Evolutionary conservation across 2,888 invertebrate genomes (phyloP).

Genomic region (Plutella xylostella): DNA sequence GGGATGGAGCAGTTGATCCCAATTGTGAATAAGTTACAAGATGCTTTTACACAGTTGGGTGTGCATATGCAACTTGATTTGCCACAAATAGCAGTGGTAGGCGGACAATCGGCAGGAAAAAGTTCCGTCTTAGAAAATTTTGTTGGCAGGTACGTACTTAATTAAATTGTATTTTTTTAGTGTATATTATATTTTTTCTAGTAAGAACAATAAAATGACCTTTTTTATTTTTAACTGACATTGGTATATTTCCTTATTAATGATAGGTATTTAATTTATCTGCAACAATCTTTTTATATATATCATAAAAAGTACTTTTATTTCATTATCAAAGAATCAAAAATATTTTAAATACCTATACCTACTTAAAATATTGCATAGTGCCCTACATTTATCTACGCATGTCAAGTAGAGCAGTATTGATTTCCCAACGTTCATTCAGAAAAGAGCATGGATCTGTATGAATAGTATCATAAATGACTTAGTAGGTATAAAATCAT

Average conservation of each 20-base stretch:
- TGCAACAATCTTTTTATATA: no score
- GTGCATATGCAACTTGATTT: constrained; percentile 98
- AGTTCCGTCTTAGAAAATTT: constrained; percentile 99
- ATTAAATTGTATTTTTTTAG: no score
- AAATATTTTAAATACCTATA: background rate
- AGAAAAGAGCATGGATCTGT: constrained; percentile 1
- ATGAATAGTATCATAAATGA: no score
- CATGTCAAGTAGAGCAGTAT: constrained; percentile 59
- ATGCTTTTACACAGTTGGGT: constrained; percentile 98
- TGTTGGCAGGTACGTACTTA: constrained; percentile 96
- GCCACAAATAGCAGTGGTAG: constrained; percentile 99
- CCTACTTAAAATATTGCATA: constrained; percentile 3
- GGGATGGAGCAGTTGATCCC: constrained; percentile 99
- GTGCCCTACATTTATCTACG: constrained; percentile 60
- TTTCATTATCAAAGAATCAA: background rate
- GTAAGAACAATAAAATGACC: no score
- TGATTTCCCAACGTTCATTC: constrained; percentile 33
- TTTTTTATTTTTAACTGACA: background rate
- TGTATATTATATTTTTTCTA: no score
- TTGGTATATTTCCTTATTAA: no score
- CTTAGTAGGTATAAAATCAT: no score
- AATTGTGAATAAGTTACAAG: constrained; percentile 99
- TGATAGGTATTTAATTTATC: no score
- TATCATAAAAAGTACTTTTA: background rate
- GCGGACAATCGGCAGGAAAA: constrained; percentile 99